phyloP scores from a whole-genome alignment of 2,888 invertebrate species.

The Junonia oenone region DNA sequence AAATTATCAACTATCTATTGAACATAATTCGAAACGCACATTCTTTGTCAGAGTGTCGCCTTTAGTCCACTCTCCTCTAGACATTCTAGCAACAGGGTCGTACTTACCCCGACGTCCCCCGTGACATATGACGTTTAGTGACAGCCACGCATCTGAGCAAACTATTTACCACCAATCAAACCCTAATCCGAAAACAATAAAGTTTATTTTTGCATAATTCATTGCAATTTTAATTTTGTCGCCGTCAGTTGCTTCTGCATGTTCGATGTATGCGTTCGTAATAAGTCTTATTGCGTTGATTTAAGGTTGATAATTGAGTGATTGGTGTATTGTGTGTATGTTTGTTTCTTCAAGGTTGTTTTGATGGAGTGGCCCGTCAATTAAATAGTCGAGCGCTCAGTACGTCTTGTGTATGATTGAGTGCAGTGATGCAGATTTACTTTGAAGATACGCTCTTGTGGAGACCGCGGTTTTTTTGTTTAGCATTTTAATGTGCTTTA shows the following conservation, averaged over 20 bases:
- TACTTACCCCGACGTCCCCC: constrained; percentile 51
- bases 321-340: constrained; percentile 25
- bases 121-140: constrained; percentile 60
- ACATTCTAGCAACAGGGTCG: constrained; percentile 44
- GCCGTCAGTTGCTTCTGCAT: constrained; percentile 16
- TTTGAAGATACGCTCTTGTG: constrained; percentile 44
- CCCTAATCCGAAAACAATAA: constrained; percentile 5
- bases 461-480: constrained; percentile 22
- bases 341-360: constrained; percentile 57
- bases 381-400: constrained; percentile 67
- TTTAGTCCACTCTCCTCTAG: constrained; percentile 37
- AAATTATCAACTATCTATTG: too few relatives aligned
- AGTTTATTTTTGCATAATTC: constrained; percentile 5
- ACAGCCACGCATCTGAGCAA: constrained; percentile 47
- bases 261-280: constrained; percentile 23
- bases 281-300: constrained; percentile 34
- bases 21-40: background rate
- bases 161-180: constrained; percentile 10
- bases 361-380: constrained; percentile 76
- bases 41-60: constrained; percentile 20
- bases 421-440: constrained; percentile 68
- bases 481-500: constrained; percentile 23
- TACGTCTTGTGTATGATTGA: constrained; percentile 65
- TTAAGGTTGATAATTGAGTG: constrained; percentile 43
- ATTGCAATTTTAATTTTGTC: constrained; percentile 7